Conservation (phyloP, 1,140 invertebrate species). For the Aphelinus certus region DNA sequence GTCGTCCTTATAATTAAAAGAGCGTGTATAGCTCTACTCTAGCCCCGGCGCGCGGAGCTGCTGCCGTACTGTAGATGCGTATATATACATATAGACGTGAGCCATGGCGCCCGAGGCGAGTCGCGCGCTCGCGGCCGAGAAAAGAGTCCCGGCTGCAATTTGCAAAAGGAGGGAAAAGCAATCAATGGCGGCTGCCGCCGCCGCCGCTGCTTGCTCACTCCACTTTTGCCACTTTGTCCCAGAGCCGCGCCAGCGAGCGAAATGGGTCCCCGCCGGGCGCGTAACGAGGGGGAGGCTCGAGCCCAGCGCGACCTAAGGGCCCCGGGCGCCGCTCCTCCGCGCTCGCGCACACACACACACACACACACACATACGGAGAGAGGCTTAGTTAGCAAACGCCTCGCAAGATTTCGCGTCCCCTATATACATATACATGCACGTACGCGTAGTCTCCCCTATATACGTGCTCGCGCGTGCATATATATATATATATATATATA, state of each 20-base stretch:
- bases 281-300: neutral
- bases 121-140: neutral
- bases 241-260: constrained; percentile 47
- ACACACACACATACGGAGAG: too few relatives aligned
- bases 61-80: too few relatives aligned
- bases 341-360: neutral
- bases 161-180: constrained; percentile 33
- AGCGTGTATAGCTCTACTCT: neutral
- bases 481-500: too few relatives aligned
- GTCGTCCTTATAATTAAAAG: constrained; percentile 34
- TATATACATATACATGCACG: too few relatives aligned
- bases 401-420: too few relatives aligned
- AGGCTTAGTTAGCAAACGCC: too few relatives aligned
- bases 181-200: constrained; percentile 19
- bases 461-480: too few relatives aligned
- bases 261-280: constrained; percentile 63
- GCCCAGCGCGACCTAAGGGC: neutral
- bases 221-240: neutral
- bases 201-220: neutral
- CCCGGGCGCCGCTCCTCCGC: neutral
- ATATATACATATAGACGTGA: too few relatives aligned
- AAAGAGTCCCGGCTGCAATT: neutral
- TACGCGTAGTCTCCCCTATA: too few relatives aligned
- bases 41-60: neutral
- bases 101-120: neutral